Conservation (phyloP, 2,113 vertebrate genomes). For the Maccullochella peelii region DNA sequence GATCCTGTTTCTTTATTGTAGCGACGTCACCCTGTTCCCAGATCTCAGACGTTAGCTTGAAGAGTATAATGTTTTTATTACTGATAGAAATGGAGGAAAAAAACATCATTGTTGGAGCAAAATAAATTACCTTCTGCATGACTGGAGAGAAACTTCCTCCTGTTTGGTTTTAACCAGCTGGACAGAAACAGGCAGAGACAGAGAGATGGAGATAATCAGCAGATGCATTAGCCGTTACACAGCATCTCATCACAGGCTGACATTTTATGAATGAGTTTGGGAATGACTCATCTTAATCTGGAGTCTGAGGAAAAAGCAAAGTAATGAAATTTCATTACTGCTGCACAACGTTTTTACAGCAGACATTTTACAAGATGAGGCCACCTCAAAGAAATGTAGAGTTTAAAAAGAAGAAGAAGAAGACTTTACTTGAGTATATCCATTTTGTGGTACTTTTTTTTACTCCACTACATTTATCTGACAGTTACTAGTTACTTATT, state of each 20-base stretch:
- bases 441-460: too few relatives aligned
- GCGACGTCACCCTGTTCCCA: too few relatives aligned
- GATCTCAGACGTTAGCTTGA: too few relatives aligned
- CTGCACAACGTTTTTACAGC: not conserved
- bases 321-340: not conserved
- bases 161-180: conserved; percentile 48
- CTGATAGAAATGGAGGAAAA: not conserved
- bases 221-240: not conserved
- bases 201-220: not conserved
- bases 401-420: too few relatives aligned
- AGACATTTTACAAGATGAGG: not conserved
- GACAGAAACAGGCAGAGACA: not conserved
- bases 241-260: not conserved
- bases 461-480: too few relatives aligned
- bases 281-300: conserved; percentile 17
- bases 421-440: too few relatives aligned
- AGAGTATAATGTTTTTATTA: not conserved
- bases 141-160: conserved; percentile 41
- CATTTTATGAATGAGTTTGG: not conserved
- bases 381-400: too few relatives aligned
- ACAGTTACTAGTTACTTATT: too few relatives aligned
- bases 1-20: too few relatives aligned
- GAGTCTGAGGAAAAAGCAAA: conserved; percentile 4
- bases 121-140: conserved; percentile 83
- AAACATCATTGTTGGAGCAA: too few relatives aligned